These are phyloP conservation scores for Melanostigma gelatinosum DNA, from an alignment of 2,113 vertebrate genomes.

Conservation along the genomic window DNA sequence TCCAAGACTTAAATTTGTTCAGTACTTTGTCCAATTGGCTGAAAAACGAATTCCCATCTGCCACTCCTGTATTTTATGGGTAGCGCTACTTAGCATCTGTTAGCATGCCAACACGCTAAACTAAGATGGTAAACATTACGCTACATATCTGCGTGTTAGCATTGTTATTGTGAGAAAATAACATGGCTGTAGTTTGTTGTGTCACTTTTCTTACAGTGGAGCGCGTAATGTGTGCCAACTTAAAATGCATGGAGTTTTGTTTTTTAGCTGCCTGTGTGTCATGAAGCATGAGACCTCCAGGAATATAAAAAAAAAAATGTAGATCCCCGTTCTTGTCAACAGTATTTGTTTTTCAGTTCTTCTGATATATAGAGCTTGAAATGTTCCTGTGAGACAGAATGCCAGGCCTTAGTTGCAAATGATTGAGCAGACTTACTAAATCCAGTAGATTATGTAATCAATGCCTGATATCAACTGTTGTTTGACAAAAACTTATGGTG, in stretches of 20 bases:
- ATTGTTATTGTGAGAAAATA: not conserved
- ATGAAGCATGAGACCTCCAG: not conserved
- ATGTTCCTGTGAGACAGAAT: not conserved
- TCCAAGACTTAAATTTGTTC: not conserved
- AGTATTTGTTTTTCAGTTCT: constrained; percentile 7
- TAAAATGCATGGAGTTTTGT: not conserved
- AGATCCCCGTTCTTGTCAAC: not conserved
- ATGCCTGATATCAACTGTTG: not conserved
- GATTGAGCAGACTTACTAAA: not conserved
- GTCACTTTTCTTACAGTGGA: not conserved
- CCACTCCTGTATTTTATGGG: not conserved
- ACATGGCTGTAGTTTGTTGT: not conserved
- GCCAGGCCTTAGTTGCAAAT: not conserved
- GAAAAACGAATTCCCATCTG: not conserved
- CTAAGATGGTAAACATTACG: not conserved
- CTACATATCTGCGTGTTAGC: not conserved
- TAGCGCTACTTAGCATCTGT: not conserved
- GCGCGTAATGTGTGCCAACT: not conserved
- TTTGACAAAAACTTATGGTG: constrained; percentile 11
- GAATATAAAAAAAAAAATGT: not conserved
- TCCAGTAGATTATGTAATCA: not conserved
- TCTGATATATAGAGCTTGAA: not conserved
- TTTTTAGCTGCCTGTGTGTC: not conserved
- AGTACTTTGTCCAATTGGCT: not conserved
- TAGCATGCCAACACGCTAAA: not conserved